Evolutionary conservation across 1,140 invertebrate genomes (phyloP).

Genomic region (Bombus confusus): DNA sequence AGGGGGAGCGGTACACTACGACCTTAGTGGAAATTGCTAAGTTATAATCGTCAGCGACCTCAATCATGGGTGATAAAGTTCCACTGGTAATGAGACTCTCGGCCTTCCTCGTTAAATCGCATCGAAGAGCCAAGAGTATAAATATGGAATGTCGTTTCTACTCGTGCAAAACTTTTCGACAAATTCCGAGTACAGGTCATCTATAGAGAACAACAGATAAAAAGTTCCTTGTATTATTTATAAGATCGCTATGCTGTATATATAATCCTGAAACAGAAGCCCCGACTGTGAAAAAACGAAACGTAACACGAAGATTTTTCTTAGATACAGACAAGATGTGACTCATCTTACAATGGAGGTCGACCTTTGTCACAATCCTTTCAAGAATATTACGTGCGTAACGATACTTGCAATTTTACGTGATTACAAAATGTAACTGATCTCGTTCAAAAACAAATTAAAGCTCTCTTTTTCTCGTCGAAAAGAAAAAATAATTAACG

Average conservation of each 20-base stretch:
- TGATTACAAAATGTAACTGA: neutral
- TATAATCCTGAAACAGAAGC: neutral
- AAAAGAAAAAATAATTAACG: neutral
- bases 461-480: neutral
- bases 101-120: constrained; percentile 40
- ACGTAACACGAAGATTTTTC: constrained; percentile 5
- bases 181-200: neutral
- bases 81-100: constrained; percentile 43
- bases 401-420: neutral
- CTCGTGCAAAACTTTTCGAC: neutral
- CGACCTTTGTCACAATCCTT: constrained; percentile 41
- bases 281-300: neutral
- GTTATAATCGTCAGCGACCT: constrained; percentile 34
- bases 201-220: neutral
- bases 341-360: constrained; percentile 20
- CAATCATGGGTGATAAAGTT: constrained; percentile 51
- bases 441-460: neutral
- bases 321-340: neutral
- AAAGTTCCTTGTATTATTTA: neutral
- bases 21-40: constrained; percentile 36
- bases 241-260: neutral
- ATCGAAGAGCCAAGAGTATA: constrained; percentile 33
- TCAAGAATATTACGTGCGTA: constrained; percentile 36
- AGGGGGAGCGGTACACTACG: constrained; percentile 11
- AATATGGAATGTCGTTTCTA: constrained; percentile 11